These are phyloP conservation scores for Cetonia aurata DNA, from an alignment of 2,888 invertebrate genomes.

Conservation along the genomic window DNA sequence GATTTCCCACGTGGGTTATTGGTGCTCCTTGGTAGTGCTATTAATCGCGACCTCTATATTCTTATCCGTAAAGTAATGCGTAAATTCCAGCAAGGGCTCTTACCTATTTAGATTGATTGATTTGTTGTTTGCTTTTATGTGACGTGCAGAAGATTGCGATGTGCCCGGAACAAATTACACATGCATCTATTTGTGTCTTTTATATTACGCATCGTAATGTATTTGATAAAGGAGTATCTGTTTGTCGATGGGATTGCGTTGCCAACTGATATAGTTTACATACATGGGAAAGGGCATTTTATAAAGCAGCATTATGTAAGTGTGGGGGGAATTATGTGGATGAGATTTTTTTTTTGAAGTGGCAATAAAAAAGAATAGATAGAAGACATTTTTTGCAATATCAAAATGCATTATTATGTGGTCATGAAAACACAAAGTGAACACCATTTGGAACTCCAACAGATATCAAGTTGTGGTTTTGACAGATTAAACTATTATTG, in stretches of 20 bases:
- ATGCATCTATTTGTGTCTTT: conserved; percentile 77
- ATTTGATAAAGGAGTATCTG: conserved; percentile 71
- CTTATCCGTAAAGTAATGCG: conserved; percentile 68
- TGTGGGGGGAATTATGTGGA: conserved; percentile 31
- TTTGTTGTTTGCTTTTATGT: conserved; percentile 19
- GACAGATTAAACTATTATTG: too few relatives aligned
- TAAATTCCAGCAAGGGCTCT: background rate
- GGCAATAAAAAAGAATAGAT: too few relatives aligned
- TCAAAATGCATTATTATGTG: too few relatives aligned
- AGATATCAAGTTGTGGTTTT: too few relatives aligned
- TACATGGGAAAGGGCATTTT: conserved; percentile 62
- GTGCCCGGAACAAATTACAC: conserved; percentile 76
- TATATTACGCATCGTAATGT: conserved; percentile 72
- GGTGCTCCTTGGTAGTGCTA: conserved; percentile 68
- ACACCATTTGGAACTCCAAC: too few relatives aligned
- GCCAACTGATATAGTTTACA: conserved; percentile 62
- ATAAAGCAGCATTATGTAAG: conserved; percentile 64
- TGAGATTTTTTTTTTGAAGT: too few relatives aligned
- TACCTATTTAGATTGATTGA: conserved; percentile 20
- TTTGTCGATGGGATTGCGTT: conserved; percentile 69
- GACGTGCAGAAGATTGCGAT: conserved; percentile 71
- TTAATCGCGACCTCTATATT: conserved; percentile 69
- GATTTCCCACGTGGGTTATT: conserved; percentile 70
- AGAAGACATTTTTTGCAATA: too few relatives aligned
- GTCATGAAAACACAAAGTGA: too few relatives aligned